Evolutionary conservation across 2,797 vertebrate species (phyloP).

Genomic region (Bradypodion ventrale): DNA sequence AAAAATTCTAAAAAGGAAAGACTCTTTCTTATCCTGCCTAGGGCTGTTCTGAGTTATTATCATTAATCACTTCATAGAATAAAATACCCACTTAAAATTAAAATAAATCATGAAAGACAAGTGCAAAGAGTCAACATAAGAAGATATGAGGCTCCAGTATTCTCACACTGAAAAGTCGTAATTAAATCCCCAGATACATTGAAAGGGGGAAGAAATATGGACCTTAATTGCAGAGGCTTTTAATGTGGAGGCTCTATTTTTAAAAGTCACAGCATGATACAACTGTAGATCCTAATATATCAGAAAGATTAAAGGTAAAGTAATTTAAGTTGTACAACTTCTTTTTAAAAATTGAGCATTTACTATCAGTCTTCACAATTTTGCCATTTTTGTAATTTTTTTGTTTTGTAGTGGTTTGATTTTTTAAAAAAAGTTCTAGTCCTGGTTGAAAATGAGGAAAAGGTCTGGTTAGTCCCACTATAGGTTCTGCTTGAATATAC

Average conservation of each 20-base stretch:
- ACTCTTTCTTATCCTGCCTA: neutral
- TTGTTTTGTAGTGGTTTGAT: neutral
- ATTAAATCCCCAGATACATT: slow-evolving; percentile 11
- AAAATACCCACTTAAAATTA: slow-evolving; percentile 35
- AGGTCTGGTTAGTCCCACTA: too few relatives aligned
- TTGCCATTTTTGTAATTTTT: neutral
- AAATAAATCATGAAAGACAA: slow-evolving; percentile 35
- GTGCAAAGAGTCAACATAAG: slow-evolving; percentile 12
- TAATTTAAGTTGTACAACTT: slow-evolving; percentile 2
- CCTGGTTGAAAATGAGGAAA: neutral
- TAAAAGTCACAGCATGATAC: slow-evolving; percentile 4
- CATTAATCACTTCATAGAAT: slow-evolving; percentile 27
- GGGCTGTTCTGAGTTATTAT: slow-evolving; percentile 25
- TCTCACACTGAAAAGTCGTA: neutral
- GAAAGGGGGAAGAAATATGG: slow-evolving; percentile 14
- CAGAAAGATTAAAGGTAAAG: slow-evolving; percentile 3
- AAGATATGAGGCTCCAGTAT: neutral
- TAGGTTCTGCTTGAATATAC: neutral
- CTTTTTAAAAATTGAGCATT: neutral
- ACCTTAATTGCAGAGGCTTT: slow-evolving; percentile 9
- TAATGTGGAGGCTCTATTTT: slow-evolving; percentile 12
- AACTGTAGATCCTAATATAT: slow-evolving; percentile 6
- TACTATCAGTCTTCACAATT: neutral
- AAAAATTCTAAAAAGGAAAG: slow-evolving; percentile 27
- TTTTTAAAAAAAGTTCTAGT: neutral